These are phyloP conservation scores for Crotalus helleri DNA, from an alignment of 2,113 vertebrate species.

Conservation along the genomic window DNA sequence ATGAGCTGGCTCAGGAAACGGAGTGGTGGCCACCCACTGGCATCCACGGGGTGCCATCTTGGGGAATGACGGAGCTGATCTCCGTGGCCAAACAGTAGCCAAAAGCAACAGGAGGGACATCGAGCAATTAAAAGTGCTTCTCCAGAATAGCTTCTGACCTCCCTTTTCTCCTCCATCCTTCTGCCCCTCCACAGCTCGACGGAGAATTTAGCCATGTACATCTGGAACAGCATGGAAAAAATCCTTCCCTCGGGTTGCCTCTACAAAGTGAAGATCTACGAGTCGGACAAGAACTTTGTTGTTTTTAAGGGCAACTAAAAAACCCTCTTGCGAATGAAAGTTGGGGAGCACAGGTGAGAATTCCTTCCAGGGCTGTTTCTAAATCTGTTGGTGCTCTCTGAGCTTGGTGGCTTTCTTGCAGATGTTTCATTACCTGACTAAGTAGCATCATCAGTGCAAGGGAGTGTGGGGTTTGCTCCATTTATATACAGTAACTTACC, in stretches of 20 bases:
- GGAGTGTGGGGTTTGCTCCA: background rate
- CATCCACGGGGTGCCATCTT: background rate
- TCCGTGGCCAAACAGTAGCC: background rate
- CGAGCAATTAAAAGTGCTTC: background rate
- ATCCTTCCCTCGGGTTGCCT: constrained; percentile 13
- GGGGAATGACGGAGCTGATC: background rate
- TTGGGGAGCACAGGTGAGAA: background rate
- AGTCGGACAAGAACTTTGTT: constrained; percentile 44
- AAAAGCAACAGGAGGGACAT: background rate
- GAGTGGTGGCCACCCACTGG: background rate
- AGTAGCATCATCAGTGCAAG: background rate
- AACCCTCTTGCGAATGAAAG: background rate
- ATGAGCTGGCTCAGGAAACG: no score
- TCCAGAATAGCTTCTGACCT: no score
- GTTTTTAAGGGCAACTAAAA: constrained; percentile 23
- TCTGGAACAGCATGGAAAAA: constrained; percentile 42
- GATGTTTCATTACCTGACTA: background rate
- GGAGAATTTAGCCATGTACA: constrained; percentile 9
- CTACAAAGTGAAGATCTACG: constrained; percentile 39
- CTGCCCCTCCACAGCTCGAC: background rate
- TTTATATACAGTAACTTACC: background rate
- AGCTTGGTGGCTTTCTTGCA: background rate
- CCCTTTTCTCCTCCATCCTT: background rate
- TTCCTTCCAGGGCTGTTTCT: background rate
- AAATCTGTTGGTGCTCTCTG: background rate